These are phyloP conservation scores for Lasiommata megera DNA, from an alignment of 2,888 invertebrate species.

Conservation along the genomic window DNA sequence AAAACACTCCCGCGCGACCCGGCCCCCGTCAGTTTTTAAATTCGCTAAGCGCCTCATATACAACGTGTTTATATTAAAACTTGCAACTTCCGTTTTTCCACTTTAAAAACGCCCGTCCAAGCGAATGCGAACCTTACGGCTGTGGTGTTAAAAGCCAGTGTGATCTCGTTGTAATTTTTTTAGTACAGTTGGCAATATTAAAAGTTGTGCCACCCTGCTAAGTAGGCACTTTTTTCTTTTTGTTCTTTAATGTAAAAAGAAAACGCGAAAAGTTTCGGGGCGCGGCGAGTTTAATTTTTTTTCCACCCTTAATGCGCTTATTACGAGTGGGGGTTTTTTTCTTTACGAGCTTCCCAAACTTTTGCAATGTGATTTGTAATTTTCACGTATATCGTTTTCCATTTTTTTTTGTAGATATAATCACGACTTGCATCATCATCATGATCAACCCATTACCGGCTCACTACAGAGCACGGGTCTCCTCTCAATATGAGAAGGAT, in stretches of 20 bases:
- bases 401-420: no score
- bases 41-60: slow-evolving; percentile 65
- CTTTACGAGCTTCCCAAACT: slow-evolving; percentile 48
- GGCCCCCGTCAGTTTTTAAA: slow-evolving; percentile 59
- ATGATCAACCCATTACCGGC: no score
- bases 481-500: no score
- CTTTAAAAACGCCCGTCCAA: slow-evolving; percentile 12
- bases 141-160: not conserved
- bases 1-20: slow-evolving; percentile 50
- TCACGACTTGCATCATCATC: no score
- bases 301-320: slow-evolving; percentile 79
- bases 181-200: slow-evolving; percentile 54
- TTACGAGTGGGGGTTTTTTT: slow-evolving; percentile 65
- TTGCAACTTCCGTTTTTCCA: slow-evolving; percentile 40
- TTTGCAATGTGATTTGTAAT: slow-evolving; percentile 12
- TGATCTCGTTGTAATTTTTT: slow-evolving; percentile 27
- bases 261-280: slow-evolving; percentile 72
- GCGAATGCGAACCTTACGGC: slow-evolving; percentile 31
- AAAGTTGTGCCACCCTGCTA: slow-evolving; percentile 77
- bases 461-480: no score
- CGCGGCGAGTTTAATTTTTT: slow-evolving; percentile 65
- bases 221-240: slow-evolving; percentile 66
- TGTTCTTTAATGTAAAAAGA: slow-evolving; percentile 77
- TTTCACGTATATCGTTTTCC: no score
- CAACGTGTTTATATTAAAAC: slow-evolving; percentile 58